A percentile compares a stretch with the other conserved stretches of the same genome.
phyloP scores from a whole-genome alignment of 2,797 vertebrate species.

The Oreortyx pictus region DNA sequence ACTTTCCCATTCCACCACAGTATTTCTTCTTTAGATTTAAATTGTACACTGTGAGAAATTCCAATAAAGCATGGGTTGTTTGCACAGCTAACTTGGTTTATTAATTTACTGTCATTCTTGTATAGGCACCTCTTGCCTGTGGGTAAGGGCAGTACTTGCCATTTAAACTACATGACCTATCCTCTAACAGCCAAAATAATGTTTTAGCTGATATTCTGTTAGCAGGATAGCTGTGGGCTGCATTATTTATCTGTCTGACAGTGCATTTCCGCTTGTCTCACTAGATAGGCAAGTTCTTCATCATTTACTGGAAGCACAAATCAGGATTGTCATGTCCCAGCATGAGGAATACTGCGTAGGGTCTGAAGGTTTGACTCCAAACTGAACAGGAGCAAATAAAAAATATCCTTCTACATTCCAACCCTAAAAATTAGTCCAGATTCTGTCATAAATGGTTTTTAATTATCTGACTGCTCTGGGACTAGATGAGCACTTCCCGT shows the following conservation, averaged over 20 bases:
- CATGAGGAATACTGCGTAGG: neutral
- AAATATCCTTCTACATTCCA: neutral
- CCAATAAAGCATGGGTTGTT: neutral
- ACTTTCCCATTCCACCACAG: neutral
- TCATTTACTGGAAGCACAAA: neutral
- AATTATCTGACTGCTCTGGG: neutral
- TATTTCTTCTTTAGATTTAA: neutral
- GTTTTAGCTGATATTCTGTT: neutral
- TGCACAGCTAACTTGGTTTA: neutral
- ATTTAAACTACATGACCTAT: neutral
- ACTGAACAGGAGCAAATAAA: neutral
- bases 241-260: neutral
- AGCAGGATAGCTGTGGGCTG: neutral
- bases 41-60: neutral
- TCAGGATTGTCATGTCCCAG: neutral
- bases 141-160: neutral
- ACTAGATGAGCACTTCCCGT: neutral
- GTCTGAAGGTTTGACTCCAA: neutral
- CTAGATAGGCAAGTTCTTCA: neutral
- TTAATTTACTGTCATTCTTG: neutral
- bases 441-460: neutral
- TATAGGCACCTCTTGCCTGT: neutral
- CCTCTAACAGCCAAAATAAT: neutral
- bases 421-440: neutral
- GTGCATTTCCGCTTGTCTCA: neutral